Conservation (phyloP, 2,797 vertebrate species). For the Mus spretus region DNA sequence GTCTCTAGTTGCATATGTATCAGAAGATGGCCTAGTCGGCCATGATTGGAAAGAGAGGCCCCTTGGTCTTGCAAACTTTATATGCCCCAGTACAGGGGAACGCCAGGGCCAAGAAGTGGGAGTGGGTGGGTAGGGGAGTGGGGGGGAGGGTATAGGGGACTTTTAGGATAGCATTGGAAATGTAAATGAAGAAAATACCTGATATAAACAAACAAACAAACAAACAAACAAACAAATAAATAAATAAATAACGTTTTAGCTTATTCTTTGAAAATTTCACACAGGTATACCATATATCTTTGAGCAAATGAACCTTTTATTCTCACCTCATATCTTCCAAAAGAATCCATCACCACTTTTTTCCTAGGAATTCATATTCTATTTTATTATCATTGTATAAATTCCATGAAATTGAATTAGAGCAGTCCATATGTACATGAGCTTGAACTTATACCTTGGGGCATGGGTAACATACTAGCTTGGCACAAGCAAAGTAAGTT, state of each 20-base stretch:
- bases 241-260: neutral
- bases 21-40: too few species aligned
- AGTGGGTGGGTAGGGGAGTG: too few species aligned
- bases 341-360: neutral
- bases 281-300: neutral
- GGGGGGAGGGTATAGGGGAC: too few species aligned
- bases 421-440: neutral
- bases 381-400: neutral
- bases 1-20: too few species aligned
- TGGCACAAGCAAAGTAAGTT: neutral
- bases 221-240: too few species aligned
- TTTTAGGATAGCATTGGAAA: too few species aligned
- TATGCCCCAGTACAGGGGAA: too few species aligned
- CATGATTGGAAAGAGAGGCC: too few species aligned
- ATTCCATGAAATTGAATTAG: neutral
- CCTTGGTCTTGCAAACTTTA: too few species aligned
- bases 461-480: neutral
- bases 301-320: neutral
- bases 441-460: neutral
- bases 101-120: too few species aligned
- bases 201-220: too few species aligned
- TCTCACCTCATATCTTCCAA: neutral
- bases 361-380: neutral
- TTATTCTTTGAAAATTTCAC: neutral
- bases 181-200: too few species aligned